phyloP scores from a whole-genome alignment of 2,113 vertebrate species.

The Clarias macrocephalus region DNA sequence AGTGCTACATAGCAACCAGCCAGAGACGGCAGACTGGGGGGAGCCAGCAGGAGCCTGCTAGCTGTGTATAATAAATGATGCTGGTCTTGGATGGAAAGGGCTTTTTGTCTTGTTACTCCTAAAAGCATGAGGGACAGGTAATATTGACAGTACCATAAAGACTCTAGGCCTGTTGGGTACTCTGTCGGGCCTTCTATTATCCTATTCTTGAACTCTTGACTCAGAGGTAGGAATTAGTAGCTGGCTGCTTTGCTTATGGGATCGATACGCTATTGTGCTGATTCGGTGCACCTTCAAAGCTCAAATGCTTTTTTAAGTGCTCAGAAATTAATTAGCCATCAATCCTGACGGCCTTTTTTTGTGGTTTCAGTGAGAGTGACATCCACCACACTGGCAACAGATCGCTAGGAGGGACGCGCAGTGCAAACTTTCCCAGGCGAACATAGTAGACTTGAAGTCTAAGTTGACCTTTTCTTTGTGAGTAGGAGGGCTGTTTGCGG shows the following conservation, averaged over 20 bases:
- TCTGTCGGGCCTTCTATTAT: slow-evolving; percentile 49
- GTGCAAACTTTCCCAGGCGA: slow-evolving; percentile 25
- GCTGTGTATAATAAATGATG: slow-evolving; percentile 56
- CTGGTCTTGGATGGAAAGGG: slow-evolving; percentile 43
- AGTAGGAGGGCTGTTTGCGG: slow-evolving; percentile 11
- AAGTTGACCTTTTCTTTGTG: slow-evolving; percentile 24
- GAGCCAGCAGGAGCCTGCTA: slow-evolving; percentile 46
- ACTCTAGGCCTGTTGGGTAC: slow-evolving; percentile 43
- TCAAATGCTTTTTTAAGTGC: not conserved
- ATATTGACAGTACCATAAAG: slow-evolving; percentile 52
- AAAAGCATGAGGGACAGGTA: slow-evolving; percentile 43
- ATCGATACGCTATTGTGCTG: slow-evolving; percentile 27
- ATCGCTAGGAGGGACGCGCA: slow-evolving; percentile 28
- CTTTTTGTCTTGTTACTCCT: slow-evolving; percentile 49
- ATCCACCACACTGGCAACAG: slow-evolving; percentile 37
- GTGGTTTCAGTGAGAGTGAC: slow-evolving; percentile 42
- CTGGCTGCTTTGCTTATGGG: slow-evolving; percentile 31
- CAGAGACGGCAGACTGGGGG: slow-evolving; percentile 41
- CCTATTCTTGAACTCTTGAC: slow-evolving; percentile 11
- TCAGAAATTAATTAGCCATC: slow-evolving; percentile 50
- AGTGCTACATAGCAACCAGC: slow-evolving; percentile 15
- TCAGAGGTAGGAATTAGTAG: slow-evolving; percentile 34
- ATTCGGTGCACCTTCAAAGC: slow-evolving; percentile 42
- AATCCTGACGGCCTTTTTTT: slow-evolving; percentile 53
- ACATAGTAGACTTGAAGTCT: slow-evolving; percentile 18